phyloP scores from a whole-genome alignment of 2,797 vertebrate species.

The Cyprinella venusta region DNA sequence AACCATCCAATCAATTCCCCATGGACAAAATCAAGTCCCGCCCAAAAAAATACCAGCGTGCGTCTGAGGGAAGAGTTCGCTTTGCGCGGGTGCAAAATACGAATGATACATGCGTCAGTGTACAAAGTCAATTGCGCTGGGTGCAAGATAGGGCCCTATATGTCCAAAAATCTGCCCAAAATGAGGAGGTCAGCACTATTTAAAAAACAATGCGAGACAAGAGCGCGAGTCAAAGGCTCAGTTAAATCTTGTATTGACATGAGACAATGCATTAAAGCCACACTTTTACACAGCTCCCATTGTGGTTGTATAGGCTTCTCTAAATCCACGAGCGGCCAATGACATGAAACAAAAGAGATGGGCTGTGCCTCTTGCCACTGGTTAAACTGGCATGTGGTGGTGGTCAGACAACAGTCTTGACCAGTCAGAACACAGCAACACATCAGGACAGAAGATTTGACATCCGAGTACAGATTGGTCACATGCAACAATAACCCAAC shows the following conservation, averaged over 20 bases:
- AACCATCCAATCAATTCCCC: neutral
- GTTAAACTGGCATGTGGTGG: constrained; percentile 49
- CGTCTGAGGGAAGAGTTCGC: no score
- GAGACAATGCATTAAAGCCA: constrained; percentile 28
- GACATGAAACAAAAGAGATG: constrained; percentile 26
- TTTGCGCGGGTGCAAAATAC: no score
- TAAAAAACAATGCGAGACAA: constrained; percentile 24
- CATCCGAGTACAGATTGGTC: neutral
- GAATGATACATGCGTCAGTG: no score
- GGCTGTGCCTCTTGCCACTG: constrained; percentile 4
- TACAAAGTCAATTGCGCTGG: no score
- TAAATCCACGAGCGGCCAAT: constrained; percentile 16
- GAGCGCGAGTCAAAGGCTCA: constrained; percentile 3
- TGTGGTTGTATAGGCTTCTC: constrained; percentile 28
- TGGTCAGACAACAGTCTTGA: constrained; percentile 63
- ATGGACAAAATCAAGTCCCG: neutral
- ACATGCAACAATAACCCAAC: neutral
- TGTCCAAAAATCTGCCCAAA: neutral
- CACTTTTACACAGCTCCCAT: constrained; percentile 28
- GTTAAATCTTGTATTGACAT: constrained; percentile 26
- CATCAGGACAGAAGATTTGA: constrained; percentile 1
- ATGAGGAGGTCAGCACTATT: constrained; percentile 10
- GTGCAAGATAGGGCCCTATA: neutral
- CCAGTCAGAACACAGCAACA: constrained; percentile 40
- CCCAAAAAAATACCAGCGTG: no score